Base-by-base conservation (phyloP, 2,888 invertebrate genomes). In the Phyllotreta cruciferae region DNA sequence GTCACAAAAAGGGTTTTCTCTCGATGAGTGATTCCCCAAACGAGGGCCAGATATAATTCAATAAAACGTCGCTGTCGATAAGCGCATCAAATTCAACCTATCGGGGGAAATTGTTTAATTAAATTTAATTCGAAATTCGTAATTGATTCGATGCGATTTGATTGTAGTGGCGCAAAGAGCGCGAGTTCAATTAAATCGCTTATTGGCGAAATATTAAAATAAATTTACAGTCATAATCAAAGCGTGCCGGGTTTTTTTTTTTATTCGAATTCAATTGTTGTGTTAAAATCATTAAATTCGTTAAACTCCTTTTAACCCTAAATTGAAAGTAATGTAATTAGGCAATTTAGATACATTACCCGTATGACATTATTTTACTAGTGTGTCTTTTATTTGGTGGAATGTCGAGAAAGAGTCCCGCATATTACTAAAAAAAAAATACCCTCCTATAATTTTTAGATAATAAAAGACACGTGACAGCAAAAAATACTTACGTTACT, bases 381-480 rank as follows among this genome's bases (percentile, higher is more conserved):
- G 42, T 44, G 34, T 44, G 49, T 52, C 11, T 52, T 52, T 13
- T 44, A 52, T 44, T 60, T 60, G 37, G 53, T 52, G 44, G 38
- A 41, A 38, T 61, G 55, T 53, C 39, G 54, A 55, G 52, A 60
- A 56, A 62, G 39, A 52, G 53, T 61, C 67, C 67, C 66, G 66
- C 67, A 67, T 68, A 67, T 66, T 70, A 63, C 65, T 70, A 63
- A 64, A 70, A 66, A 70, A 62, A 63, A 9, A 6, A 11, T 9
- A 44, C 42, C 56, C 62, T 50, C 45, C 53, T 60, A 60, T 42
- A 58, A 61, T 67, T 36, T 13, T 34, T 44, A 52, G 71, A 72
- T 73, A 76, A 79, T 79, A 79, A 78, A 77, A 74, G 75, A 73
- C 77, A 76, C 74, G 75, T 76, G 77, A 80, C 79, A 80, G 76